Evolutionary conservation across 1,140 invertebrate species (phyloP), one percentile per base, ranked within the genome.

Genomic region (Hermetia illucens): DNA sequence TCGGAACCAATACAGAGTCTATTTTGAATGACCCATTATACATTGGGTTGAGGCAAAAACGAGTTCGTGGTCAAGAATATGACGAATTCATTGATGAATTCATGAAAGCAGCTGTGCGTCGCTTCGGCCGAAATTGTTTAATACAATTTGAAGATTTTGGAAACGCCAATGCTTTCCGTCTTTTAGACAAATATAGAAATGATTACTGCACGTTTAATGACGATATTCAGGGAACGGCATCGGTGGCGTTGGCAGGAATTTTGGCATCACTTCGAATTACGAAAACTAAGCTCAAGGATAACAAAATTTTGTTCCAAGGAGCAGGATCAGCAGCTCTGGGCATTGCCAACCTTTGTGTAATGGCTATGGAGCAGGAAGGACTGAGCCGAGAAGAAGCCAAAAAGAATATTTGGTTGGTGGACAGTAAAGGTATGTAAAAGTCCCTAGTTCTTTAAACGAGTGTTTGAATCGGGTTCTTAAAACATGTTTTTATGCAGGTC

Each of bases 21-120:
- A 70, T 96, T 27, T 57, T 93, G 4, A 75, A 91, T 36, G 90
- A 98, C 64, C 80, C 82, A 0, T 65, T 89, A 9, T 98, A 98
- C 66, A 88, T 95, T 60, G 95, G 96, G 1, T 62, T 94, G 17
- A 71, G 73, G 17, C 82, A 95, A 41, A 76, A 71, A 27, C 74
- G 96, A 36, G 73, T 88, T 0, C 76, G 73, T 3, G 91, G 91
- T 1, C 44, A 67, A 17, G 71, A 76, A 38, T 98, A 96, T 61
- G 89, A 97, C 53, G 81, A 84, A 5, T 85, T 98, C 42, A 68
- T 99, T 25, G 93, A 98, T 32, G 96, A 98, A 66, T 98, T 98
- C 57, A 96, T 99, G 90, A 53, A 77, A 32, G 88, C 93, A 0
- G 82, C 80, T 13, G 79, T 94, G 0, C 71, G 74, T 40, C 74